These are phyloP conservation scores for Harpegnathos saltator DNA, from an alignment of 1,140 invertebrate species.

Conservation along the genomic window DNA sequence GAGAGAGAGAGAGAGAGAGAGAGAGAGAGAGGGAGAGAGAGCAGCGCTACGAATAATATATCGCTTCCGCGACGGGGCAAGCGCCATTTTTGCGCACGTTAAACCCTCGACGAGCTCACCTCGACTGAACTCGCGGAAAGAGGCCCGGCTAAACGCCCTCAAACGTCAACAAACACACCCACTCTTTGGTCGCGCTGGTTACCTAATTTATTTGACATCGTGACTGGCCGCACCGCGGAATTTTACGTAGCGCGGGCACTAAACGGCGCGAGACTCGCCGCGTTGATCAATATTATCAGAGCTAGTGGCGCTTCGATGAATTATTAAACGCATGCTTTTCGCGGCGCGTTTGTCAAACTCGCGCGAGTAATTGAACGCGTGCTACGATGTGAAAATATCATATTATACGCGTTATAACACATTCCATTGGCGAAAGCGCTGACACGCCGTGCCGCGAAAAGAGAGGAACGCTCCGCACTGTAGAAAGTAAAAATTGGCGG, in stretches of 20 bases:
- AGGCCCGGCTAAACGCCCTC: slow-evolving; percentile 1
- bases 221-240: background rate
- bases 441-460: background rate
- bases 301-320: background rate
- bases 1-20: no score
- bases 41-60: no score
- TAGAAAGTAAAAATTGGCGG: no score
- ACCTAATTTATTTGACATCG: slow-evolving; percentile 9
- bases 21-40: no score
- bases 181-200: background rate
- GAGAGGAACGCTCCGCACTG: no score
- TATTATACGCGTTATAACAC: background rate
- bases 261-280: background rate
- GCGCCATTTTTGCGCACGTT: slow-evolving; percentile 7
- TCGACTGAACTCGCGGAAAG: slow-evolving; percentile 6
- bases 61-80: no score
- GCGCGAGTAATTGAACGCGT: background rate
- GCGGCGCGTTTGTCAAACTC: background rate
- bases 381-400: background rate
- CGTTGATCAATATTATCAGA: background rate
- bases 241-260: slow-evolving; percentile 24
- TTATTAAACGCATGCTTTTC: slow-evolving; percentile 31
- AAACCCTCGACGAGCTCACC: background rate
- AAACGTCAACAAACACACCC: background rate
- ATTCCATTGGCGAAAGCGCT: background rate